phyloP scores from a whole-genome alignment of 64 coral and sea anemone species.

The Pachyseris speciosa region DNA sequence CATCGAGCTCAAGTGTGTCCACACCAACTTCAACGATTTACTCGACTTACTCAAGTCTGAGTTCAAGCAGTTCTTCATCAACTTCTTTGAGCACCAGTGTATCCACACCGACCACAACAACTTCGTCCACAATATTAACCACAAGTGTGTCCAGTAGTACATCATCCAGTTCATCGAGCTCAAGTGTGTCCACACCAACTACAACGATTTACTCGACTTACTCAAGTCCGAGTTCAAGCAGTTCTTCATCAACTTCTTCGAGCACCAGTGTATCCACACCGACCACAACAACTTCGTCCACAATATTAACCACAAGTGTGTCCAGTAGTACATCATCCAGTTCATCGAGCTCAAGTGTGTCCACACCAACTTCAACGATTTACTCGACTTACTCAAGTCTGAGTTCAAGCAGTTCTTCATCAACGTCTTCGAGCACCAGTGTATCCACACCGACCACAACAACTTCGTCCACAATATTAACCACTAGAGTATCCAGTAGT shows the following conservation, averaged over 20 bases:
- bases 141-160: not conserved
- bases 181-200: too few relatives aligned
- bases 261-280: not conserved
- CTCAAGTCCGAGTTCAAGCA: too few relatives aligned
- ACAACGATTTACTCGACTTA: too few relatives aligned
- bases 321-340: not conserved
- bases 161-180: not conserved
- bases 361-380: too few relatives aligned
- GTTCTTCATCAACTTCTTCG: slow-evolving; percentile 17
- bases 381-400: too few relatives aligned
- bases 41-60: slow-evolving; percentile 18
- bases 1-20: not conserved
- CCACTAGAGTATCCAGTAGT: too few relatives aligned
- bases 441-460: too few relatives aligned
- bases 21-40: slow-evolving; percentile 11
- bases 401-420: too few relatives aligned
- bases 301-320: too few relatives aligned
- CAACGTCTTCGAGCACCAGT: too few relatives aligned
- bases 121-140: not conserved
- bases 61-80: slow-evolving; percentile 19
- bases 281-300: not conserved
- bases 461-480: too few relatives aligned
- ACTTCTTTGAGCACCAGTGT: not conserved
- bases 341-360: too few relatives aligned
- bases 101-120: not conserved